A percentile compares a stretch with the other conserved stretches of the same genome.
Conservation (phyloP, 2,888 invertebrate species). For the Stegophylla sp. region DNA sequence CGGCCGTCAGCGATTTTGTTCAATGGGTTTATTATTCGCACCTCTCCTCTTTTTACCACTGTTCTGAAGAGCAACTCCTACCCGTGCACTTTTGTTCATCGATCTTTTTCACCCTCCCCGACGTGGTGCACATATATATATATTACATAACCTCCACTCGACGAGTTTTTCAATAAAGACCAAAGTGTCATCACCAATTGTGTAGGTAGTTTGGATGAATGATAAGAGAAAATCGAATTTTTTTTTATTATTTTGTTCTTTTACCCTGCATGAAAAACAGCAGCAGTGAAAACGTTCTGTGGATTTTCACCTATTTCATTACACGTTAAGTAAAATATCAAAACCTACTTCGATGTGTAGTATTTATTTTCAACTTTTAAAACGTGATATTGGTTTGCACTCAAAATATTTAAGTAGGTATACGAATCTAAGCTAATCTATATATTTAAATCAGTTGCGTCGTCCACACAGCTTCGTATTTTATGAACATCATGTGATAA, state of each 20-base stretch:
- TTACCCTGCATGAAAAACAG: not conserved
- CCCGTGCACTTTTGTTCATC: not conserved
- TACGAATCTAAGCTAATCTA: too few relatives aligned
- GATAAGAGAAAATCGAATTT: not conserved
- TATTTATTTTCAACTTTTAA: too few relatives aligned
- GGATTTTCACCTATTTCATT: too few relatives aligned
- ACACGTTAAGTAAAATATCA: too few relatives aligned
- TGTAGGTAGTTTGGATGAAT: not conserved
- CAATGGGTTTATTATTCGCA: constrained; percentile 32
- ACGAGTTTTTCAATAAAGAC: not conserved
- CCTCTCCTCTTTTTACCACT: not conserved
- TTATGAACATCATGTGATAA: too few relatives aligned
- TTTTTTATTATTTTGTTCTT: not conserved
- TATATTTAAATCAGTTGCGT: too few relatives aligned
- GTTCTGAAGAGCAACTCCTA: not conserved
- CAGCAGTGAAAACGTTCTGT: not conserved
- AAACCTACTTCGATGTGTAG: too few relatives aligned
- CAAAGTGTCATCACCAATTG: not conserved
- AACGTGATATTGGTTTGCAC: too few relatives aligned
- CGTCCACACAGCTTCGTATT: too few relatives aligned
- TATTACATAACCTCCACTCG: constrained; percentile 14
- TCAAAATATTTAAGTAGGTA: too few relatives aligned
- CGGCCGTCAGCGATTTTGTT: constrained; percentile 2
- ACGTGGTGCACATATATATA: not conserved
- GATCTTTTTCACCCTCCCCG: not conserved